A percentile compares a stretch with the other conserved stretches of the same genome.
phyloP scores from a whole-genome alignment of 2,113 vertebrate genomes.

The Larimichthys crocea region DNA sequence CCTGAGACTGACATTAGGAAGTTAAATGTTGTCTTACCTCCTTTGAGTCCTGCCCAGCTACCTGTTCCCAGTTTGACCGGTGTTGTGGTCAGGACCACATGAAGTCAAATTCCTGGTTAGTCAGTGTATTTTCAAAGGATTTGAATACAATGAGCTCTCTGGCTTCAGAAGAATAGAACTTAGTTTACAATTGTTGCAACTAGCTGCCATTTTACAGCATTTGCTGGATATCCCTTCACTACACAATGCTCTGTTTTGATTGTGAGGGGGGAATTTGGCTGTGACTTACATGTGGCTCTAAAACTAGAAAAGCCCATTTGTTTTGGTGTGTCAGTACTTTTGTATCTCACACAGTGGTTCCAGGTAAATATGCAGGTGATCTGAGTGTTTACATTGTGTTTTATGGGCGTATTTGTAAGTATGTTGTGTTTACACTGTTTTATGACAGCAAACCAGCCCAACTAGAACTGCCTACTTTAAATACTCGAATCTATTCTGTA shows the following conservation, averaged over 20 bases:
- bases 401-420: neutral
- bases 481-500: neutral
- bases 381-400: neutral
- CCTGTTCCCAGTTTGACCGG: constrained; percentile 37
- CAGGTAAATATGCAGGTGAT: constrained; percentile 12
- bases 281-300: constrained; percentile 19
- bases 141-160: constrained; percentile 63
- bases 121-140: constrained; percentile 68
- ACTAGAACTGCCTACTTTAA: neutral
- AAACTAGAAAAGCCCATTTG: constrained; percentile 53
- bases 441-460: neutral
- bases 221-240: constrained; percentile 59
- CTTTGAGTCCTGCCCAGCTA: constrained; percentile 35
- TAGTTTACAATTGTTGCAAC: constrained; percentile 50
- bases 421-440: neutral
- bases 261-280: constrained; percentile 15
- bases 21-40: constrained; percentile 61
- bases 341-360: constrained; percentile 9
- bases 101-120: constrained; percentile 56
- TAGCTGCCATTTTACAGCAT: constrained; percentile 45
- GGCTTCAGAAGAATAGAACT: constrained; percentile 55
- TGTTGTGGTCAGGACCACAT: constrained; percentile 27
- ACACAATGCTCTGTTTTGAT: constrained; percentile 30
- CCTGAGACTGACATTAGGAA: neutral
- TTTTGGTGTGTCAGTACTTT: constrained; percentile 16